Base-by-base conservation (phyloP, 1,140 invertebrate species). In the Heliconius congener region DNA sequence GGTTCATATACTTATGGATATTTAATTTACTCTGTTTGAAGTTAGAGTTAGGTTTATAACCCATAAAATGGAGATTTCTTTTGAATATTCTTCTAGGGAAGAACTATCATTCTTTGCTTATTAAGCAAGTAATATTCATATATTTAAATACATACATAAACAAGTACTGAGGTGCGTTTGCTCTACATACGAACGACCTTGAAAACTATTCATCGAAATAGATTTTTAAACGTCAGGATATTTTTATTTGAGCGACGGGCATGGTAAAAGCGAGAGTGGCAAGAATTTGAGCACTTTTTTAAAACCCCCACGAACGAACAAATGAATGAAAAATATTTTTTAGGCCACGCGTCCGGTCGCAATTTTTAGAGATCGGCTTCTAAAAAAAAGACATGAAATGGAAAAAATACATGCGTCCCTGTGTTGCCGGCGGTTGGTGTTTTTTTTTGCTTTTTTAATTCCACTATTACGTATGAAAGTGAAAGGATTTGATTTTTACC, bases 301-400 rank as follows among this genome's bases (percentile, higher is more conserved):
- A 81, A 81, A 52, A 52, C 50, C 18, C 42, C 50, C 50, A 82
- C 83, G 78, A n/a, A 73, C 82, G 80, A 78, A 83, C 83, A 84
- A 86, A 86, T 88, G 87, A 88, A 88, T 88, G 87, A 83, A 84
- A 46, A 85, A 87, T 85, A 86, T 85, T 88, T 88, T 87, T 88
- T 87, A 83, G 86, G 84, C 81, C 80, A 80, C 83, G 82, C 84
- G 83, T 78, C 84, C 81, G 73, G 84, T 87, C 84, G 84, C 83
- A 77, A 84, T 84, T 86, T 87, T 88, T 88, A 87, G 85, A 87
- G 83, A 85, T 87, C 85, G 83, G 78, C 85, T 84, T 84, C 85
- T 87, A 87, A 89, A 87, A 86, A 87, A 83, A 80, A 30, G 60
- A 27, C 60, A 66, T 66, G 23, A 9, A 82, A 70, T 52, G 50